Base-by-base conservation (phyloP, 2,113 vertebrate genomes). In the Nothocercus nigrocapillus region DNA sequence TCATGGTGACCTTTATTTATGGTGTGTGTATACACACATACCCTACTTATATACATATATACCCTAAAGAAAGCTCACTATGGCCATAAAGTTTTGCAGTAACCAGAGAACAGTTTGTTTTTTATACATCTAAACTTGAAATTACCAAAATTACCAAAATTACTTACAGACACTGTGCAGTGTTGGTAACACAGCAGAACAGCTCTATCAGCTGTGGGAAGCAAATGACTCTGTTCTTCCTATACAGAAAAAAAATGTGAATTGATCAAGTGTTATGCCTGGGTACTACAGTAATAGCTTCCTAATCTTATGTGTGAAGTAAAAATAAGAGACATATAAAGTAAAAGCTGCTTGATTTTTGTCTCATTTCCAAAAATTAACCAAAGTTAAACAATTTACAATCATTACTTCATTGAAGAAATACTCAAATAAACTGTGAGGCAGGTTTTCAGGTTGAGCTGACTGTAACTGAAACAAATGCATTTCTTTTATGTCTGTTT, bases 111-210 rank as follows among this genome's bases (percentile, higher is more conserved):
- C 16, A 20, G 19, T 45, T 61, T 42, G 28, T 16, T 56, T 56
- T 56, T 67, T 62, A 54, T 32, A 49, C 3, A 18, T 73, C 49
- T 28, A 90, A 51, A 7, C 38, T 78, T 56, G 72, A 89, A 91
- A 53, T 30, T 36, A 82, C n/a, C n/a, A n/a, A n/a, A n/a, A n/a
- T n/a, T n/a, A n/a, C n/a, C n/a, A n/a, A n/a, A n/a, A n/a, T n/a
- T n/a, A n/a, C n/a, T n/a, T n/a, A 38, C 25, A 69, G 76, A 8
- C 54, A 32, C 0, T 0, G 5, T 32, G 36, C 12, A 70, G 66
- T 45, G 44, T 19, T 20, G n/a, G 15, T 24, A 34, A 30, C 17
- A 5, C 3, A 58, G 25, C 8, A 77, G n/a, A 58, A 12, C 20
- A 44, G 3, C 5, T 36, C 22, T n/a, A 2, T 32, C 54, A 74